Conservation (phyloP, 2,888 invertebrate species). For the Stenodema calcarata region DNA sequence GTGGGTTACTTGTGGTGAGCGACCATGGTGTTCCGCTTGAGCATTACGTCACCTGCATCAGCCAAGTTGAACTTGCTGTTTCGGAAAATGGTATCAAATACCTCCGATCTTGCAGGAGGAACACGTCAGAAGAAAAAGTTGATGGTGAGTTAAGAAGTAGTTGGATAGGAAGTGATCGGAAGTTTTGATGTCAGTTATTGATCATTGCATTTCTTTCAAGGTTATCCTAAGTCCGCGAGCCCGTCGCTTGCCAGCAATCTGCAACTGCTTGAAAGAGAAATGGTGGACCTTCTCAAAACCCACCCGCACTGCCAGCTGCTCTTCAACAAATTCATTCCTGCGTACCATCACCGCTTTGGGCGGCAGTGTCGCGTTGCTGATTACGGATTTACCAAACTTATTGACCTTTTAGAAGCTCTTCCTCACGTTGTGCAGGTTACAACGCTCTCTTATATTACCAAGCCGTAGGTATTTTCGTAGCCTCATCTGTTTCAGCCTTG, state of each 20-base stretch:
- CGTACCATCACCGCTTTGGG: constrained; percentile 96
- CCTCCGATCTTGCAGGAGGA: not conserved
- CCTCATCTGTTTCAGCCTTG: too few species aligned
- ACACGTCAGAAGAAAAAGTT: not conserved
- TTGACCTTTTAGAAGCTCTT: constrained; percentile 88
- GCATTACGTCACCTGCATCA: constrained; percentile 84
- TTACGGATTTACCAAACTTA: constrained; percentile 93
- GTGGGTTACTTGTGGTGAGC: constrained; percentile 69
- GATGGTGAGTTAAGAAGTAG: constrained; percentile 6
- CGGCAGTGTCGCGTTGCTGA: constrained; percentile 94
- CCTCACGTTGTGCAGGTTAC: constrained; percentile 81
- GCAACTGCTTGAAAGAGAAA: constrained; percentile 79
- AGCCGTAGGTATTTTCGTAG: too few species aligned
- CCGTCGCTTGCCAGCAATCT: constrained; percentile 75
- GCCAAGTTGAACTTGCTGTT: constrained; percentile 66
- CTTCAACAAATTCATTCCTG: constrained; percentile 87
- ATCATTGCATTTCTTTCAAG: not conserved
- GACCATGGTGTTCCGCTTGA: constrained; percentile 85
- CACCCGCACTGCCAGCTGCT: constrained; percentile 82
- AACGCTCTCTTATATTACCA: not conserved
- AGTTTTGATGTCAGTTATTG: not conserved
- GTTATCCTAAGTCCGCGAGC: constrained; percentile 63
- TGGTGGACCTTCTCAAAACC: constrained; percentile 82
- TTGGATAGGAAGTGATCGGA: too few species aligned
- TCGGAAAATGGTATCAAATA: constrained; percentile 25